Base-by-base conservation (phyloP, 2,888 invertebrate species). In the Hydroisotoma schaefferi region DNA sequence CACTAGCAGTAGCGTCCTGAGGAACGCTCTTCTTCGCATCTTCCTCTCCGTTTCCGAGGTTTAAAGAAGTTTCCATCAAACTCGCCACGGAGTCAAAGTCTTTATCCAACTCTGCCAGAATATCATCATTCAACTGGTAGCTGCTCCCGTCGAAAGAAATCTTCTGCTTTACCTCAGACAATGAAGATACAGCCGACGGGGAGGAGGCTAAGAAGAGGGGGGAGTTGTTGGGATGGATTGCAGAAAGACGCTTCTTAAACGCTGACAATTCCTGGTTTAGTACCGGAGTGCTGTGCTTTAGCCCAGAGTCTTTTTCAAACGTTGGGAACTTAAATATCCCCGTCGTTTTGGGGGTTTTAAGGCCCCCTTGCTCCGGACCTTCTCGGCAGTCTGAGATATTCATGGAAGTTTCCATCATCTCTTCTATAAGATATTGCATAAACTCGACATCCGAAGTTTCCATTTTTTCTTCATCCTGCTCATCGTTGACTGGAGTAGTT, bases 41-140 rank as follows among this genome's bases (percentile, higher is more conserved):
- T 22, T 8, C 38, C 6, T 38, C 53, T 8, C 15, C 38, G 15
- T 23, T 29, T 37, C 37, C 18, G 29, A 55, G 27, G 38, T 57
- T 61, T n/a, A 61, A 15, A 1, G 61, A 61, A 8, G 28, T 38
- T 28, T 61, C 61, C 52, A 57, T 57, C 18, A 55, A 26, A 25
- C 43, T 40, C 18, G 55, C 51, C 18, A 47, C 54, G 4, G 63
- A 63, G 22, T 59, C 54, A 43, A 66, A 66, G 1, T 51, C 55
- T 18, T 48, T 51, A n/a, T 58, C 57, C 26, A 66, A 56, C 29
- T 61, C 61, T 12, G 61, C 55, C 27, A 59, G 20, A 28, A 58
- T 10, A 1, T 38, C 56, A 6, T 29, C 20, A 18, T 49, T 49
- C n/a, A 28, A 18, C 3, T 6, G 8, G 8, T 15, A 8, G 8